A percentile compares a stretch with the other conserved stretches of the same genome.
phyloP scores from a whole-genome alignment of 2,888 invertebrate species.

The Hipparchia semele region DNA sequence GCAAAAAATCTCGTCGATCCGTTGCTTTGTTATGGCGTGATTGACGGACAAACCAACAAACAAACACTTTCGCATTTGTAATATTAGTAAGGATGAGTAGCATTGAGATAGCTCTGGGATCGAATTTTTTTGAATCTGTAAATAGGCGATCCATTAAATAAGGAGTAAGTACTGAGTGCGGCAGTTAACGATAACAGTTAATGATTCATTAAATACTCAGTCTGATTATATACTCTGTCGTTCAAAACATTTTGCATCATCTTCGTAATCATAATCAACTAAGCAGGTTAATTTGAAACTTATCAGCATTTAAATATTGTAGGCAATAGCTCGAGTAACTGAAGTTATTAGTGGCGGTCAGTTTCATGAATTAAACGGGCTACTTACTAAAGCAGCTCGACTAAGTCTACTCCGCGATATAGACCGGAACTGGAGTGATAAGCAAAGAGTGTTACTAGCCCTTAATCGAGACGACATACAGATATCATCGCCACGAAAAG shows the following conservation, averaged over 20 bases:
- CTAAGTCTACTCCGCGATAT: conserved; percentile 69
- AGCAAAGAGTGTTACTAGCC: conserved; percentile 62
- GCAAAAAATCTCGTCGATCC: no score
- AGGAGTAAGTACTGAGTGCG: no score
- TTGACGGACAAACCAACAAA: no score
- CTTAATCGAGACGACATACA: conserved; percentile 70
- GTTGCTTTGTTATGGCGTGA: no score
- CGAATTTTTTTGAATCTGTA: no score
- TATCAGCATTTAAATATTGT: conserved; percentile 26
- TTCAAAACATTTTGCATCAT: neutral
- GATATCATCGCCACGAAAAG: conserved; percentile 73
- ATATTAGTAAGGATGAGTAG: no score
- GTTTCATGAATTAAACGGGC: conserved; percentile 65
- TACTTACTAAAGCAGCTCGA: conserved; percentile 73
- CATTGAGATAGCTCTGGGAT: no score
- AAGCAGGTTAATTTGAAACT: neutral
- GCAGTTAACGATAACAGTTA: no score
- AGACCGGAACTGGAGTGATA: conserved; percentile 70
- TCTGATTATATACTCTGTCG: neutral
- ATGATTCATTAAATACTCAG: neutral
- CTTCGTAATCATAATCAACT: neutral
- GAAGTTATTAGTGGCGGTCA: conserved; percentile 69
- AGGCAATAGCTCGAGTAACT: conserved; percentile 76
- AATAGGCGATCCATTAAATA: no score
- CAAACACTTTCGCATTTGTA: no score